phyloP scores from a whole-genome alignment of 2,797 vertebrate genomes.

The Melanotaenia pygmaea region DNA sequence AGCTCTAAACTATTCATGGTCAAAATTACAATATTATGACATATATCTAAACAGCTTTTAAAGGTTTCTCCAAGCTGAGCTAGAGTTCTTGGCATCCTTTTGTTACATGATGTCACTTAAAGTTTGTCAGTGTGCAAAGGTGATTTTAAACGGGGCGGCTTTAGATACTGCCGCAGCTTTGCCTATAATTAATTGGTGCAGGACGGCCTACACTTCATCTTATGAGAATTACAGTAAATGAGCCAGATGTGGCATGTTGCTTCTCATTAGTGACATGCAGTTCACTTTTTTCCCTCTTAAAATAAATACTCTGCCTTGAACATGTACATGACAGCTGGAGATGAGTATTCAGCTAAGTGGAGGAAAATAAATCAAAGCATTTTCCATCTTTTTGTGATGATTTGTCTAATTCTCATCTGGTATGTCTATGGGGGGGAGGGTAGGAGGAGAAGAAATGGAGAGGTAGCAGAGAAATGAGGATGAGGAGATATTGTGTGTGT shows the following conservation, averaged over 20 bases:
- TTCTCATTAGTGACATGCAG: constrained; percentile 58
- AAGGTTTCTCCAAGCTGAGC: background rate
- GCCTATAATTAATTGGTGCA: constrained; percentile 18
- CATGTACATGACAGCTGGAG: constrained; percentile 64
- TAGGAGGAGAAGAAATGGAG: constrained; percentile 20
- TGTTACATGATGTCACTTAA: background rate
- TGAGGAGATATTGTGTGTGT: constrained; percentile 22
- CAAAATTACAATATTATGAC: background rate
- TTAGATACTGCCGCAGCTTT: constrained; percentile 1
- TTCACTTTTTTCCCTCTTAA: constrained; percentile 43
- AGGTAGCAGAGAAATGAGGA: constrained; percentile 24
- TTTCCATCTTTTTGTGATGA: constrained; percentile 62
- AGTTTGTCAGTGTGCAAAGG: background rate
- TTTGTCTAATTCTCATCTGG: constrained; percentile 68
- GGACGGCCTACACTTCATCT: constrained; percentile 47
- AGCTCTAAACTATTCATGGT: background rate
- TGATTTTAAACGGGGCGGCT: constrained; percentile 1
- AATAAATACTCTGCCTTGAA: constrained; percentile 54
- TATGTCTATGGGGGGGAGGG: constrained; percentile 26
- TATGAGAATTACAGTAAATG: constrained; percentile 29
- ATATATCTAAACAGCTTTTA: background rate
- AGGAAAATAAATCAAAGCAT: constrained; percentile 69
- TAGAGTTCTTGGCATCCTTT: constrained; percentile 1
- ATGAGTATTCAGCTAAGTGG: constrained; percentile 66
- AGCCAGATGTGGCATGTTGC: constrained; percentile 65